These are phyloP conservation scores for Conus ventricosus DNA, from an alignment of 1,140 invertebrate species.

Conservation along the genomic window DNA sequence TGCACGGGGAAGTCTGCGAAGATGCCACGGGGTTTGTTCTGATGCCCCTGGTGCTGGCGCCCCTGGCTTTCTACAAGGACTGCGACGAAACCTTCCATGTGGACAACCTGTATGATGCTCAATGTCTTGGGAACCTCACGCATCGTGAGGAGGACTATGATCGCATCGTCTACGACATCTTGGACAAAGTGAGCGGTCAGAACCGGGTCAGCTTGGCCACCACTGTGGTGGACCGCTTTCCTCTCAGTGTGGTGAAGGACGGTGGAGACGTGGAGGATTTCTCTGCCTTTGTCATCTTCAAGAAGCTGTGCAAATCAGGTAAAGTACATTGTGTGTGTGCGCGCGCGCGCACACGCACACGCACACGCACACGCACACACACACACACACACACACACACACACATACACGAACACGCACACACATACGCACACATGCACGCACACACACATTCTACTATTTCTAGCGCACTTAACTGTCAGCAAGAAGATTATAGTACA, in stretches of 20 bases:
- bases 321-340: not conserved
- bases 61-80: not conserved
- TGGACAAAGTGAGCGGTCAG: slow-evolving; percentile 12
- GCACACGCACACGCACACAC: no score
- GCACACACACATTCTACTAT: no score
- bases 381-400: no score
- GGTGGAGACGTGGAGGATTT: not conserved
- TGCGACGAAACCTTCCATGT: not conserved
- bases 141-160: not conserved
- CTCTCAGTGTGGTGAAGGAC: not conserved
- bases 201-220: not conserved
- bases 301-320: not conserved
- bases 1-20: no score
- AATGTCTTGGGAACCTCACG: not conserved
- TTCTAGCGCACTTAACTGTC: no score
- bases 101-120: not conserved
- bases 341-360: no score
- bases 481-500: no score
- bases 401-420: no score
- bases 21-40: not conserved
- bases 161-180: not conserved
- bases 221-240: not conserved
- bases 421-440: no score
- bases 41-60: not conserved
- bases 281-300: not conserved